These are phyloP conservation scores for Polyergus mexicanus DNA, from an alignment of 1,140 invertebrate species.

Conservation along the genomic window DNA sequence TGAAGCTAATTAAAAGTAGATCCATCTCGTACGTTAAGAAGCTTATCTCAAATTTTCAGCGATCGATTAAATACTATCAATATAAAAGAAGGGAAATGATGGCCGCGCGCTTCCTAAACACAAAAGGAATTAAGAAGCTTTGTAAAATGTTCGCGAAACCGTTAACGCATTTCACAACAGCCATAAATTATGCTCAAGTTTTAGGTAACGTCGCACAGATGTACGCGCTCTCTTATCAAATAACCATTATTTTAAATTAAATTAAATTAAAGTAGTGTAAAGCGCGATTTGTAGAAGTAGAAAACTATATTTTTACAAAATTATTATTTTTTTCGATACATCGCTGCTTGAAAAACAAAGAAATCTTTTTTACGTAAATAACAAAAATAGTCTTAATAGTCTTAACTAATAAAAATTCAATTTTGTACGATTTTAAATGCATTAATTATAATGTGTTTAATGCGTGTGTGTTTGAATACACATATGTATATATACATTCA, in stretches of 20 bases:
- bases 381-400: neutral
- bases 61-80: conserved; percentile 68
- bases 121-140: conserved; percentile 29
- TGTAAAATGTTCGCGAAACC: conserved; percentile 23
- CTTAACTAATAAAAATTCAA: neutral
- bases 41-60: conserved; percentile 64
- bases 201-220: neutral
- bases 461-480: neutral
- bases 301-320: neutral
- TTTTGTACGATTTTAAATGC: neutral
- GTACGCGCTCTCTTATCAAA: neutral
- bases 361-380: neutral
- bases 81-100: conserved; percentile 61
- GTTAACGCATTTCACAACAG: conserved; percentile 20
- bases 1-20: conserved; percentile 68
- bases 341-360: neutral
- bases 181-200: conserved; percentile 13
- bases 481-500: neutral
- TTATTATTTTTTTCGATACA: too few species aligned
- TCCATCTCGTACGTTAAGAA: conserved; percentile 63
- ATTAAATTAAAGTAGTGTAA: neutral
- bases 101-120: neutral
- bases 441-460: neutral
- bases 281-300: neutral
- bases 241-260: conserved; percentile 10